These are phyloP conservation scores for Addax nasomaculatus DNA, from an alignment of 2,113 vertebrate species.

Conservation along the genomic window DNA sequence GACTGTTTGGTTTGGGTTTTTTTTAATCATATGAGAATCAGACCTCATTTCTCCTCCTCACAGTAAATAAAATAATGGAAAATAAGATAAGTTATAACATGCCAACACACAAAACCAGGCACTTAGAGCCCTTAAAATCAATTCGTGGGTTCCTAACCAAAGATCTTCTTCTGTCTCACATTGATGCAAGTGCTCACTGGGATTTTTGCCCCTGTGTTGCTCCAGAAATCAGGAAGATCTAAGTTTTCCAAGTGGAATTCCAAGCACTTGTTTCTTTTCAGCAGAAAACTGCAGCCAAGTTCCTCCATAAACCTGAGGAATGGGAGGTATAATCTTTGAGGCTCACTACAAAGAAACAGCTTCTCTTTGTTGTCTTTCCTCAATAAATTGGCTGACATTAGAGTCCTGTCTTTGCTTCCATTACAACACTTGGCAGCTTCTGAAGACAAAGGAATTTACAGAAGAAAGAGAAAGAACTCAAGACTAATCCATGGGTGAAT, in stretches of 20 bases:
- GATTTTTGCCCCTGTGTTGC: neutral
- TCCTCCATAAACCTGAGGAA: slow-evolving; percentile 24
- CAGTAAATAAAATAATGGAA: slow-evolving; percentile 24
- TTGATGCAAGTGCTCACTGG: neutral
- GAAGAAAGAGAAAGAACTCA: slow-evolving; percentile 22
- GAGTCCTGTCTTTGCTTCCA: neutral
- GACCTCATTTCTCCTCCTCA: neutral
- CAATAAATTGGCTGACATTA: slow-evolving; percentile 18
- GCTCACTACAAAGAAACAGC: slow-evolving; percentile 21
- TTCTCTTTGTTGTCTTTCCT: slow-evolving; percentile 47
- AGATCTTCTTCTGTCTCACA: neutral
- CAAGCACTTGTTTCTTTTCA: slow-evolving; percentile 45
- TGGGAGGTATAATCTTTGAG: neutral
- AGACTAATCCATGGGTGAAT: slow-evolving; percentile 11
- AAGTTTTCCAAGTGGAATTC: slow-evolving; percentile 22
- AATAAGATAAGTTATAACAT: neutral
- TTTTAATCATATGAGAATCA: slow-evolving; percentile 14
- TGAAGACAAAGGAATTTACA: slow-evolving; percentile 34
- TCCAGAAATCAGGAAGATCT: neutral
- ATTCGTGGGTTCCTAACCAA: neutral
- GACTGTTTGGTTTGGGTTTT: neutral
- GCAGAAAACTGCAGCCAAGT: neutral
- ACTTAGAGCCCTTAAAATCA: neutral
- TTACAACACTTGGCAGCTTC: slow-evolving; percentile 25
- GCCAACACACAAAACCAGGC: neutral